Conservation (phyloP, 2,888 invertebrate species). For the Hydrotaea diabolus region DNA sequence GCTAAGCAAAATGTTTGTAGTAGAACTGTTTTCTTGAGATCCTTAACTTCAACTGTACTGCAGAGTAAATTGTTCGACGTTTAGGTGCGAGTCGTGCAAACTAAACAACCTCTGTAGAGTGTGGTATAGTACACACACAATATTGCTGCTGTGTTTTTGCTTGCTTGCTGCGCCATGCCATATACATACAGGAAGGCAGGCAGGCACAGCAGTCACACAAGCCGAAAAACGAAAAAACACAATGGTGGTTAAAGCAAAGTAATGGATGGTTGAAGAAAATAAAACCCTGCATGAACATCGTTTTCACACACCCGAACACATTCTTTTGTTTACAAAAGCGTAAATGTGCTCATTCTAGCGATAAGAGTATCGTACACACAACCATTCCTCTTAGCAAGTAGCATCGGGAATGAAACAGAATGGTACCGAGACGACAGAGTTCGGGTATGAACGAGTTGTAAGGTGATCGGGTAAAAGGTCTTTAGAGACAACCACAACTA, state of each 20-base stretch:
- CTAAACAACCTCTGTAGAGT: conserved; percentile 43
- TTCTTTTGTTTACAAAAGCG: no score
- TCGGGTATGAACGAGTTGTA: no score
- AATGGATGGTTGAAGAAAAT: conserved; percentile 3
- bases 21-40: conserved; percentile 75
- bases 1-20: conserved; percentile 46
- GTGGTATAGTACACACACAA: conserved; percentile 4
- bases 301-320: no score
- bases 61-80: conserved; percentile 56
- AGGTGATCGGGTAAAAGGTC: no score
- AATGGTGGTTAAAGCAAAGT: conserved; percentile 24
- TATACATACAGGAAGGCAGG: background rate
- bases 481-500: no score
- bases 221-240: conserved; percentile 4
- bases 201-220: background rate
- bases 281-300: no score
- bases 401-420: no score
- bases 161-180: background rate
- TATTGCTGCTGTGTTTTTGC: background rate
- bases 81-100: conserved; percentile 58
- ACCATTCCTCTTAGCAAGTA: no score
- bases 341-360: no score
- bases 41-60: conserved; percentile 76
- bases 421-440: no score
- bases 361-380: no score